phyloP scores from a whole-genome alignment of 2,888 invertebrate genomes.

The Amorpha juglandis region DNA sequence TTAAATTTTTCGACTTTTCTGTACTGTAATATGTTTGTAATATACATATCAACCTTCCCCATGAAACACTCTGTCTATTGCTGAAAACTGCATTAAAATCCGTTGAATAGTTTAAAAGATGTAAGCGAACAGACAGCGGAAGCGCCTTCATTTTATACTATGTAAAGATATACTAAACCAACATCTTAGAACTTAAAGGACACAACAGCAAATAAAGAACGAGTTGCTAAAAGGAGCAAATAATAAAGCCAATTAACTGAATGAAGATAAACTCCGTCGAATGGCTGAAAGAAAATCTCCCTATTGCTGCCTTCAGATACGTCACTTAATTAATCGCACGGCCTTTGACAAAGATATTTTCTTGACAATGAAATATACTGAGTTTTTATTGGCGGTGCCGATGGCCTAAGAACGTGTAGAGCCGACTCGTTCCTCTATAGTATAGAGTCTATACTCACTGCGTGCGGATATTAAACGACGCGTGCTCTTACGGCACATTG shows the following conservation, averaged over 20 bases:
- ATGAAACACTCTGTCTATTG: no score
- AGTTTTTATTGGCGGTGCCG: conserved; percentile 71
- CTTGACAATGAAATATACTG: conserved; percentile 79
- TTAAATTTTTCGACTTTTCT: no score
- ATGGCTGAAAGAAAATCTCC: conserved; percentile 48
- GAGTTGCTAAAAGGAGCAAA: conserved; percentile 22
- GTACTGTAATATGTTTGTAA: no score
- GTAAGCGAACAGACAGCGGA: no score
- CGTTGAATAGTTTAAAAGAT: no score
- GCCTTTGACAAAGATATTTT: conserved; percentile 80
- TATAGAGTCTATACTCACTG: conserved; percentile 71
- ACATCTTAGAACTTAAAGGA: not conserved
- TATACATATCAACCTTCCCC: no score
- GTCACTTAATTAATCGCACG: conserved; percentile 72
- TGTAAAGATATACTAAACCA: not conserved
- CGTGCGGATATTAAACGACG: conserved; percentile 78
- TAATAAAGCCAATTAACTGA: conserved; percentile 20
- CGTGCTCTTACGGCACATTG: conserved; percentile 57
- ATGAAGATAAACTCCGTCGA: conserved; percentile 35
- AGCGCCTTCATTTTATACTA: no score
- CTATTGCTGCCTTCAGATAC: conserved; percentile 60
- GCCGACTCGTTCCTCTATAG: conserved; percentile 75
- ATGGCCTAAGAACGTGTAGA: conserved; percentile 70
- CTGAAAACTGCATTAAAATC: no score
- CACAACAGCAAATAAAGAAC: conserved; percentile 15